Percentiles rank a stretch among this genome's conserved stretches.
These are phyloP conservation scores for Semicossyphus pulcher DNA, from an alignment of 2,113 vertebrate genomes.

Conservation along the genomic window DNA sequence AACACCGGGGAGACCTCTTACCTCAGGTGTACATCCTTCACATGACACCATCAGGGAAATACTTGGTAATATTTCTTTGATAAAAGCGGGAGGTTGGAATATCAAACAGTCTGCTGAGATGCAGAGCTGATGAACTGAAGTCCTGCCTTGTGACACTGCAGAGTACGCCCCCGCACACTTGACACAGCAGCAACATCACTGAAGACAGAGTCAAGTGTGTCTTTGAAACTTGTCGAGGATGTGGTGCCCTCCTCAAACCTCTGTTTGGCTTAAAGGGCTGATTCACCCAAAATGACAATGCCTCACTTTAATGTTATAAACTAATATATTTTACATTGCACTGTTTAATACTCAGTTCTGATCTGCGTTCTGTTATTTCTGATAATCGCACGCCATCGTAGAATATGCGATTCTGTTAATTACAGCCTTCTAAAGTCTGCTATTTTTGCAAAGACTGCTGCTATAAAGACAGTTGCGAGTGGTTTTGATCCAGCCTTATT, in stretches of 20 bases:
- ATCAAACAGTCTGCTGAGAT: not conserved
- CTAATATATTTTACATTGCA: too few relatives aligned
- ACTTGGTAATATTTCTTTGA: slow-evolving; percentile 7
- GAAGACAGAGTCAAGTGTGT: not conserved
- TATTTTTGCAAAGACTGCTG: too few relatives aligned
- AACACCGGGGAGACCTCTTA: slow-evolving; percentile 3
- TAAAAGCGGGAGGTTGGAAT: not conserved
- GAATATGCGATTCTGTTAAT: too few relatives aligned
- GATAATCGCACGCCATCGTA: too few relatives aligned
- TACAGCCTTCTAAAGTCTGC: too few relatives aligned
- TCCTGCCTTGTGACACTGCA: not conserved
- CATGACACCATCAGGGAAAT: slow-evolving; percentile 2
- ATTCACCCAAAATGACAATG: not conserved
- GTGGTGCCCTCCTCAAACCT: not conserved
- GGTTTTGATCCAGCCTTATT: too few relatives aligned
- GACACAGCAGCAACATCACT: not conserved
- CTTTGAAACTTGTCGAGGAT: not conserved
- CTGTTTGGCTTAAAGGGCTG: not conserved
- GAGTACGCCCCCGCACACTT: too few relatives aligned
- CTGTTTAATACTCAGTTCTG: too few relatives aligned
- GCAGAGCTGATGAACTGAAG: not conserved
- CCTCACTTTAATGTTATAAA: not conserved
- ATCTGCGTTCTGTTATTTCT: too few relatives aligned
- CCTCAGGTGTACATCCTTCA: not conserved
- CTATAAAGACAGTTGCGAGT: too few relatives aligned